Evolutionary conservation across 2,888 invertebrate genomes (phyloP).

Genomic region (Agrochola litura): DNA sequence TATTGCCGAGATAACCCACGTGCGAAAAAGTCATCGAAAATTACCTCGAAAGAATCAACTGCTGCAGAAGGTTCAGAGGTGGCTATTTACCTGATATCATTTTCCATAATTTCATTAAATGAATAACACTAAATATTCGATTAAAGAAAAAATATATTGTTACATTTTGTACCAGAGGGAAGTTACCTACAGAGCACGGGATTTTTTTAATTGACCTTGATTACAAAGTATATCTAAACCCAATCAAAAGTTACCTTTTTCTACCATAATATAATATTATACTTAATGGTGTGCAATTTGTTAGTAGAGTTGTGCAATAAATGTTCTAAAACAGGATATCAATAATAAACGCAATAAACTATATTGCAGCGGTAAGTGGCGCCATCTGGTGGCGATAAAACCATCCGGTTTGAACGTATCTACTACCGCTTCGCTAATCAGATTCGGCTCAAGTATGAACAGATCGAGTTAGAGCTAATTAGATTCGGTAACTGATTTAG

Average conservation of each 20-base stretch:
- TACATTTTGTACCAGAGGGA: no score
- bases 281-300: neutral
- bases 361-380: slow-evolving; percentile 24
- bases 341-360: slow-evolving; percentile 24
- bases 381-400: slow-evolving; percentile 32
- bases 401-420: slow-evolving; percentile 29
- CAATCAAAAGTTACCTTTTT: neutral
- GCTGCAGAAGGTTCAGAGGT: no score
- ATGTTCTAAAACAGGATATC: slow-evolving; percentile 16
- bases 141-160: no score
- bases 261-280: neutral
- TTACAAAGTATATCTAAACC: neutral
- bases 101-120: no score
- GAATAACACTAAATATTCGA: no score
- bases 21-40: no score
- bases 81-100: no score
- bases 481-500: slow-evolving; percentile 34
- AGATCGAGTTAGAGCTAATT: slow-evolving; percentile 54
- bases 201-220: no score
- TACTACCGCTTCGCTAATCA: slow-evolving; percentile 34
- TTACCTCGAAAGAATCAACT: no score
- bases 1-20: no score
- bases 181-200: no score
- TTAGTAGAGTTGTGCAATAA: neutral
- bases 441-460: slow-evolving; percentile 46